phyloP scores from a whole-genome alignment of 2,797 vertebrate species.

The Pipistrellus pipistrellus region DNA sequence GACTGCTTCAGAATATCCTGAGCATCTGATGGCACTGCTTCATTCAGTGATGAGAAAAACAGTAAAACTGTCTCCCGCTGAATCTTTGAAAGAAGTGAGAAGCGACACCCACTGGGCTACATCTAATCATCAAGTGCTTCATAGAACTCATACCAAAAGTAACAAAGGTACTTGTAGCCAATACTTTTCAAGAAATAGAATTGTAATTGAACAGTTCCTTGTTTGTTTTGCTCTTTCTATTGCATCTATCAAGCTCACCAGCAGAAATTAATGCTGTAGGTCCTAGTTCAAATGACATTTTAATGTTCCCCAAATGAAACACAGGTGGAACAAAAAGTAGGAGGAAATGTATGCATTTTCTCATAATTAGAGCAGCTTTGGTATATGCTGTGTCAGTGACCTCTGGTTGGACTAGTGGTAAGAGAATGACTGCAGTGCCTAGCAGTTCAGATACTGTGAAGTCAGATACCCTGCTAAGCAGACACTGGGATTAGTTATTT shows the following conservation, averaged over 20 bases:
- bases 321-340: conserved; percentile 35
- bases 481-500: conserved; percentile 33
- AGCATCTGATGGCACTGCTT: neutral
- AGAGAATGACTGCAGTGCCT: neutral
- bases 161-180: conserved; percentile 6
- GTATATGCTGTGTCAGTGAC: conserved; percentile 59
- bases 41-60: conserved; percentile 39
- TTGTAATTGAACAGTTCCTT: conserved; percentile 26
- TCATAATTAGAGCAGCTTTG: conserved; percentile 64
- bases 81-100: conserved; percentile 4
- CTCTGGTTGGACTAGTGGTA: conserved; percentile 23
- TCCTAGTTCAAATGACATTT: conserved; percentile 73
- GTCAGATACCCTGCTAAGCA: neutral
- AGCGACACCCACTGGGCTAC: neutral
- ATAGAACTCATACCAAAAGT: conserved; percentile 19
- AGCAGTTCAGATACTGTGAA: neutral
- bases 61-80: neutral
- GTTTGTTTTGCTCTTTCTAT: conserved; percentile 62
- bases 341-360: conserved; percentile 68
- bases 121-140: conserved; percentile 9
- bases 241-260: conserved; percentile 38
- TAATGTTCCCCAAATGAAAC: conserved; percentile 76
- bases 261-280: conserved; percentile 49
- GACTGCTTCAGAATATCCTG: neutral
- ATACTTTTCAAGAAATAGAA: conserved; percentile 11